Evolutionary conservation across 2,113 vertebrate species (phyloP).

Genomic region (Halcyon senegalensis): DNA sequence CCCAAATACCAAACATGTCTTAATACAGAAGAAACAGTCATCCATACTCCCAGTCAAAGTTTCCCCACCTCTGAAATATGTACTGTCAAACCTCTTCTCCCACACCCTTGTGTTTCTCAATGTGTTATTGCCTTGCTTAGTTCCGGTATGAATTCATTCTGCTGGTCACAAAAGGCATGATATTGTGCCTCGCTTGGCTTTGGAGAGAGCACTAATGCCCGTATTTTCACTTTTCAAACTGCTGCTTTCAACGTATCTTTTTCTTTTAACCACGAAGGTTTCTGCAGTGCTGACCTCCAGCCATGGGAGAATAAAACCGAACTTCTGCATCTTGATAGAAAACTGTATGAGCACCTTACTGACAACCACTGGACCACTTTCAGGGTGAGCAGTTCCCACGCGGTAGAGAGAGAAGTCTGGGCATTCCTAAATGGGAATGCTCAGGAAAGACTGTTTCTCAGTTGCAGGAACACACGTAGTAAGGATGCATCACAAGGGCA

Average conservation of each 20-base stretch:
- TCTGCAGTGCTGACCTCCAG: background rate
- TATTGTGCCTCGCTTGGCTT: background rate
- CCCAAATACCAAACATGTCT: background rate
- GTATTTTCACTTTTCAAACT: background rate
- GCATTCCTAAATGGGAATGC: background rate
- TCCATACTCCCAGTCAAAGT: background rate
- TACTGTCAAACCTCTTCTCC: background rate
- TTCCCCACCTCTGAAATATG: background rate
- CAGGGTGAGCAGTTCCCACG: background rate
- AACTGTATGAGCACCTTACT: background rate
- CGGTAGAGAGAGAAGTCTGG: background rate
- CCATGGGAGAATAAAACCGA: fast-evolving
- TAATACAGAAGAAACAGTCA: background rate
- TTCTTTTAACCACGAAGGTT: background rate
- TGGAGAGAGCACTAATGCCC: background rate
- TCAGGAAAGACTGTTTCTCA: background rate
- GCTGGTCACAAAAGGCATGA: background rate
- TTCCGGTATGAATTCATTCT: background rate
- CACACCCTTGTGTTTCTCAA: background rate
- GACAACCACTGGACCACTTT: background rate
- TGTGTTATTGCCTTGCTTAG: background rate
- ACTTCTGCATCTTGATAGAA: background rate
- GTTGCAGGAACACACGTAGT: background rate
- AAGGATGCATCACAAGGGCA: background rate
- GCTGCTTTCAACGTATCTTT: background rate